A percentile compares a stretch with the other conserved stretches of the same genome.
phyloP scores from a whole-genome alignment of 2,113 vertebrate genomes.

The Bubo scandiacus region DNA sequence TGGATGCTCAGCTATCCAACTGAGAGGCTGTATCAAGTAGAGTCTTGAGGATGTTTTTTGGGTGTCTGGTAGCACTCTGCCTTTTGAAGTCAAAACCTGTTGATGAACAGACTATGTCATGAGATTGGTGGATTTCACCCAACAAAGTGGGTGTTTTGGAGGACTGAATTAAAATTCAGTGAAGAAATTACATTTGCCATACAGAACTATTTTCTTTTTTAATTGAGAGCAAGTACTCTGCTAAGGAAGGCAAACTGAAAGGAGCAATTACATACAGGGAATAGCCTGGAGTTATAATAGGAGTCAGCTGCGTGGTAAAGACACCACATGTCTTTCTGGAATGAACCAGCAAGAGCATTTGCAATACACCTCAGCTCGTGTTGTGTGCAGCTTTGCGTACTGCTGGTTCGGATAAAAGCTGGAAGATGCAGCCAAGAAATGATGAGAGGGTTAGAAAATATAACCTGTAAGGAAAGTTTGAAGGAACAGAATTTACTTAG shows the following conservation, averaged over 20 bases:
- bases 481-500: background rate
- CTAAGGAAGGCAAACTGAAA: background rate
- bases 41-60: background rate
- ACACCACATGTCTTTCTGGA: background rate
- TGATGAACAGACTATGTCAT: background rate
- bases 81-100: background rate
- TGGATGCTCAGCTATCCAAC: background rate
- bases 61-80: background rate
- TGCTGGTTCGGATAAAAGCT: background rate
- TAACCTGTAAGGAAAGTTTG: background rate
- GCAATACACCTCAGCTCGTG: background rate
- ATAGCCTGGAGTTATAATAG: background rate
- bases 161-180: constrained; percentile 19
- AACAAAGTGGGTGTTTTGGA: background rate
- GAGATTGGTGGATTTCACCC: background rate
- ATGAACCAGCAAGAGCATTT: background rate
- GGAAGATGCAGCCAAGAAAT: background rate
- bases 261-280: background rate
- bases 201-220: background rate
- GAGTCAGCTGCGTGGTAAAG: background rate
- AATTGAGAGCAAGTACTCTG: background rate
- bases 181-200: constrained; percentile 5
- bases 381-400: background rate
- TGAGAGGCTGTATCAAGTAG: background rate
- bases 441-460: background rate